These are phyloP conservation scores for Athetis lepigone DNA, from an alignment of 2,888 invertebrate species.

Conservation along the genomic window DNA sequence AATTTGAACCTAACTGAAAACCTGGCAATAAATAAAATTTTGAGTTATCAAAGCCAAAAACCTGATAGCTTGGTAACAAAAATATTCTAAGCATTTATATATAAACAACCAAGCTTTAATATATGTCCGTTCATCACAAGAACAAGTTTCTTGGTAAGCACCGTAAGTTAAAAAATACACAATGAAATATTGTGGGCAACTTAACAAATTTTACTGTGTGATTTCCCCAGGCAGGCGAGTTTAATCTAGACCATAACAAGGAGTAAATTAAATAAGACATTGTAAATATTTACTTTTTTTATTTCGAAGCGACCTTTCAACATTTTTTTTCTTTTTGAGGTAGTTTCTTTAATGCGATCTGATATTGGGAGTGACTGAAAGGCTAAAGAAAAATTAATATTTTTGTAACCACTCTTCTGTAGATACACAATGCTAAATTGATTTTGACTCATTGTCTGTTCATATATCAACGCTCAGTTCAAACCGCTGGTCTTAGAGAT, in stretches of 20 bases:
- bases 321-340: conserved; percentile 11
- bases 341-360: too few relatives aligned
- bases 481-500: too few relatives aligned
- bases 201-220: conserved; percentile 43
- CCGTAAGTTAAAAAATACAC: conserved; percentile 26
- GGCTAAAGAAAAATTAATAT: too few relatives aligned
- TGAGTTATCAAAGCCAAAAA: too few relatives aligned
- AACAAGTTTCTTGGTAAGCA: conserved; percentile 29
- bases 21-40: not conserved
- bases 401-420: too few relatives aligned
- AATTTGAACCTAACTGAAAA: too few relatives aligned
- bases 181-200: conserved; percentile 43
- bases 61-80: too few relatives aligned
- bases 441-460: too few relatives aligned
- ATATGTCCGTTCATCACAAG: conserved; percentile 15
- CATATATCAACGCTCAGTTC: too few relatives aligned
- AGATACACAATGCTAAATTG: too few relatives aligned
- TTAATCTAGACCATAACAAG: conserved; percentile 44
- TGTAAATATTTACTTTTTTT: conserved; percentile 43
- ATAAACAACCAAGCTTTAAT: not conserved
- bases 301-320: not conserved
- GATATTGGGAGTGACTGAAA: too few relatives aligned
- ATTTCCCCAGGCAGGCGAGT: conserved; percentile 47
- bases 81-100: not conserved
- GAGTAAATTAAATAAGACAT: conserved; percentile 39